Evolutionary conservation across 1,140 invertebrate genomes (phyloP), one percentile per base, ranked within the genome.

Genomic region (Drosophila kurseongensis): DNA sequence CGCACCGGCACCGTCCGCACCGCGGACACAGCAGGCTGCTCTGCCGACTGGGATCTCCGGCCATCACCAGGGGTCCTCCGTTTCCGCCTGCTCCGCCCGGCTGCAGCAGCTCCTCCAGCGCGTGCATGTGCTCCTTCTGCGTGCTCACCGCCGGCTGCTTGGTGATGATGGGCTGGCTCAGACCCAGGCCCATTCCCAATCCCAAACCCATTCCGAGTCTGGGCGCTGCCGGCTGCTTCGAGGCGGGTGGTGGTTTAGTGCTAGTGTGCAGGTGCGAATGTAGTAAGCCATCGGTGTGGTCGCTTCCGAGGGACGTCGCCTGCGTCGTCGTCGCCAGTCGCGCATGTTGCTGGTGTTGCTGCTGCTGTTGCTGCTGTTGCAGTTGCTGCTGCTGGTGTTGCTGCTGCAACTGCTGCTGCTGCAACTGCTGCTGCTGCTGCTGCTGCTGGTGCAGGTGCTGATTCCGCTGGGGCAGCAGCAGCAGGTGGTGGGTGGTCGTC

Each of bases 1-100:
- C 95, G 94, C 98, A 98, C 27, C 96, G 94, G 92, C 98, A 98
- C 67, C 95, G 94, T 23, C 96, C 96, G 93, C 98, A 99, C 71
- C 95, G 95, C 42, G 95, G 94, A 94, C 97, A 98, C 86, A 97
- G 95, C 80, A 98, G 29, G 7, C 8, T 32, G 29, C 23, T 23
- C 5, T 75, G 42, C 32, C 78, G 78, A 36, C 78, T 55, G 8
- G 90, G 74, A 69, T 89, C 90, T 5, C 81, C 81, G 50, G 79
- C 75, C 54, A 91, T 74, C 5, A 91, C 84, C 47, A 90, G 84
- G 3, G 91, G 65, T 4, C 81, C 69, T 6, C 75, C 66, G 23
- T 73, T 18, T 5, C 81, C 82, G 3, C 68, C 80, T 0, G 61
- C 62, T 12, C 63, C 69, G 13, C 71, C 74, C 41, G 47, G 45